A percentile compares a stretch with the other conserved stretches of the same genome.
Evolutionary conservation across 2,797 vertebrate genomes (phyloP).

Genomic region (Peromyscus melanophrys): DNA sequence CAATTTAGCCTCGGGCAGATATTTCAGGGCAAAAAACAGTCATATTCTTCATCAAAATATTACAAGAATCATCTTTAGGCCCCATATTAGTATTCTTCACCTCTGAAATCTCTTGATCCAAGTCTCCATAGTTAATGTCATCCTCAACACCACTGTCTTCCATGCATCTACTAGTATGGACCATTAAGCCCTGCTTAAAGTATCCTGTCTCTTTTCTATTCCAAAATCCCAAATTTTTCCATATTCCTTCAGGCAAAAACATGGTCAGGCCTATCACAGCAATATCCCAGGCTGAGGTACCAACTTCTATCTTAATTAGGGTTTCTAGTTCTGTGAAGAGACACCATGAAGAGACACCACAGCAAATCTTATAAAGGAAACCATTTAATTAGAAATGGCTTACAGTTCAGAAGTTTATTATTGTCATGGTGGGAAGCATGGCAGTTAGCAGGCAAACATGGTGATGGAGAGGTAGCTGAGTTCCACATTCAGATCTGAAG

Average conservation of each 20-base stretch:
- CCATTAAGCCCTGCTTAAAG: not conserved
- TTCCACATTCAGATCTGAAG: not conserved
- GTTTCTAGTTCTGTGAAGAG: not conserved
- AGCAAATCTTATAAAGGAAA: not conserved
- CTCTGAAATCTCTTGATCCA: not conserved
- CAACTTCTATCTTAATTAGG: not conserved
- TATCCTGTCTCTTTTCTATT: not conserved
- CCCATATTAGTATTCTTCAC: not conserved
- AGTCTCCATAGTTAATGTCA: not conserved
- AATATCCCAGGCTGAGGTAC: not conserved
- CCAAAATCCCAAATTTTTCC: not conserved
- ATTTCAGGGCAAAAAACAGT: not conserved
- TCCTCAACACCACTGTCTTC: not conserved
- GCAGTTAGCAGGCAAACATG: not conserved
- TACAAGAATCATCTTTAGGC: not conserved
- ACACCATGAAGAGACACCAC: not conserved
- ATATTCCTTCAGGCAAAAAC: not conserved
- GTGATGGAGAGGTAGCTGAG: not conserved
- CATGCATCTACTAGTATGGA: not conserved
- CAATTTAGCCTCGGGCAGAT: not conserved
- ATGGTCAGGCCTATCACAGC: not conserved
- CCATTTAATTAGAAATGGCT: not conserved
- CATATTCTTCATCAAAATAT: not conserved
- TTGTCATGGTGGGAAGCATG: not conserved
- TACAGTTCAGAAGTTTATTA: not conserved